Evolutionary conservation across 2,113 vertebrate species (phyloP).

Genomic region (Willisornis vidua): DNA sequence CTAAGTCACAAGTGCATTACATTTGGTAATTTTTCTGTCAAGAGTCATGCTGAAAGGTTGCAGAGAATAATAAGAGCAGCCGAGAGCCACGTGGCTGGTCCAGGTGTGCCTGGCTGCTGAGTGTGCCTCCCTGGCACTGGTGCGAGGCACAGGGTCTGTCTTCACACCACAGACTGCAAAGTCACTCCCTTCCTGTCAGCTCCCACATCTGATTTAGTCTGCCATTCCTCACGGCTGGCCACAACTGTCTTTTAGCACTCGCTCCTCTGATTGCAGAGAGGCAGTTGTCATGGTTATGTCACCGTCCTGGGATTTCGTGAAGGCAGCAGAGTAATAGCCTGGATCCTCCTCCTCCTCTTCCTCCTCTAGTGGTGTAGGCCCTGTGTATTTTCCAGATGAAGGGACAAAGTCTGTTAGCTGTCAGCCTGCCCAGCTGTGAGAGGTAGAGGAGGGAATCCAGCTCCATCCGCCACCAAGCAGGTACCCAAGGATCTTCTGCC

Average conservation of each 20-base stretch:
- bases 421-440: background rate
- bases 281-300: constrained; percentile 22
- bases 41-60: constrained; percentile 55
- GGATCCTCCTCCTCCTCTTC: background rate
- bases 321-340: background rate
- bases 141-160: background rate
- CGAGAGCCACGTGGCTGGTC: background rate
- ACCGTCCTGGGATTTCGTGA: fast-evolving
- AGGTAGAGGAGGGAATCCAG: background rate
- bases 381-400: background rate
- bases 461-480: background rate
- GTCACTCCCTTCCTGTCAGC: background rate
- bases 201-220: background rate
- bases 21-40: constrained; percentile 72
- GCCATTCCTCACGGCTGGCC: background rate
- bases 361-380: fast-evolving
- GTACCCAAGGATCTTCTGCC: background rate
- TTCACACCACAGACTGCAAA: background rate
- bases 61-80: constrained; percentile 25
- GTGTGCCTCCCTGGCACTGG: background rate
- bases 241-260: background rate
- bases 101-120: background rate
- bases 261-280: background rate
- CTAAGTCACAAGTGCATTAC: constrained; percentile 66
- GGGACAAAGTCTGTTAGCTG: background rate